Evolutionary conservation across 1,140 invertebrate genomes (phyloP), one percentile per base, ranked within the genome.

Genomic region (Lucilia sericata): DNA sequence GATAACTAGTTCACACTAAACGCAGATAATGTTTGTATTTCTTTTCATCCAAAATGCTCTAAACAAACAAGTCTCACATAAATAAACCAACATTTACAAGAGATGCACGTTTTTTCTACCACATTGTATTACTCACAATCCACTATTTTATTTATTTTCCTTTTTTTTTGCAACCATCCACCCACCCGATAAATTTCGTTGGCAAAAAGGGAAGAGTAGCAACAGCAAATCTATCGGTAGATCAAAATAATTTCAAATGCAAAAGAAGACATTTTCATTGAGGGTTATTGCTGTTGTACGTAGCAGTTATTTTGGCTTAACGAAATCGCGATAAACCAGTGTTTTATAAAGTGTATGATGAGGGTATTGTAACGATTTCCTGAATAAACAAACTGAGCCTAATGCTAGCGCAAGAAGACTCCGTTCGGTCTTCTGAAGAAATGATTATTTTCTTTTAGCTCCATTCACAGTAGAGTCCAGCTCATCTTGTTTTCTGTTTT

Each of bases 231-330:
- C 76, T 80, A 80, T 80, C 76, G 76, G 76, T 14, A 80, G 76
- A 80, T 80, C 76, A 80, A 80, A 80, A 80, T 80, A 80, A 80
- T 80, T 80, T 80, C 47, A 19, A 49, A 80, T 80, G 76, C 76
- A 80, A 80, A 80, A 80, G 76, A 80, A 80, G 76, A 80, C 76
- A 80, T 80, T 80, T 80, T 51, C 76, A 80, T 80, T 80, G 76
- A 47, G 42, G 76, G 76, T 80, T 80, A 80, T 80, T 80, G 76
- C 21, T 80, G n/a, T 80, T 42, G 42, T 42, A 25, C 19, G 76
- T 12, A 49, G n/a, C 76, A 47, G 14, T 47, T 78, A 78, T 47
- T 78, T 42, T 42, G 19, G 75, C 36, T 78, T 78, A 42, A 78
- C 75, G 17, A 78, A 78, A 78, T 78, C 75, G 75, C 75, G 75